Percentiles rank a stretch among this genome's conserved stretches.
These are phyloP conservation scores for Dendrocopos noguchii DNA, from an alignment of 2,113 vertebrate species.

Conservation along the genomic window DNA sequence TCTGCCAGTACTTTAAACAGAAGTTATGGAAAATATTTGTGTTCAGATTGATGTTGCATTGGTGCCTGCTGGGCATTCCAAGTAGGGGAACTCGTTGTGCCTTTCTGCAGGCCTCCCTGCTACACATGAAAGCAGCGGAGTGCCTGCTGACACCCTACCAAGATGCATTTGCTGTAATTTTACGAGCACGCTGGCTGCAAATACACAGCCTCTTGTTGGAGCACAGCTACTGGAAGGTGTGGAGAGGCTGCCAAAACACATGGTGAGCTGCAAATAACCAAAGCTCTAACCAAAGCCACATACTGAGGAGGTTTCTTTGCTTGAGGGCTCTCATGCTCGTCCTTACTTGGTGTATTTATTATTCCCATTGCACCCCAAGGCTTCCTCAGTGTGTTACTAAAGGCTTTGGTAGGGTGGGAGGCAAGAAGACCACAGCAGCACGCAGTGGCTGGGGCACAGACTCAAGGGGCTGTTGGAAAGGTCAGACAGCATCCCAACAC, in stretches of 20 bases:
- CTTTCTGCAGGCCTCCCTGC: background rate
- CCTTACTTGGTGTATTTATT: accelerated
- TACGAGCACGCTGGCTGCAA: accelerated
- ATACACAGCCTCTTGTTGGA: accelerated
- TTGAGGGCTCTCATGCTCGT: background rate
- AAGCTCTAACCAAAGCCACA: background rate
- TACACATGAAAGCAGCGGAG: accelerated
- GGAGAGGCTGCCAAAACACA: background rate
- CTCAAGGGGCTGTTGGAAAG: background rate
- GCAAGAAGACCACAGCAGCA: background rate
- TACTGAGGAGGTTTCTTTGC: background rate
- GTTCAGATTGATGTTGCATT: background rate
- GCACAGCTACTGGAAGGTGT: accelerated
- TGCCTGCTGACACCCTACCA: background rate
- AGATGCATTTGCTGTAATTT: background rate
- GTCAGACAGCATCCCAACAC: too few relatives aligned
- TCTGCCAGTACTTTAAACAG: background rate
- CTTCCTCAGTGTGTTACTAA: background rate
- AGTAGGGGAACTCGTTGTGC: background rate
- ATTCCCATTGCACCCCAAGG: background rate
- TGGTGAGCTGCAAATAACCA: background rate
- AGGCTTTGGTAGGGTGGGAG: background rate
- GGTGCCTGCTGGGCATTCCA: background rate
- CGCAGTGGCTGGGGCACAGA: accelerated
- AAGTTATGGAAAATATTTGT: background rate